phyloP scores from a whole-genome alignment of 2,888 invertebrate genomes.

The Exocentrus adspersus region DNA sequence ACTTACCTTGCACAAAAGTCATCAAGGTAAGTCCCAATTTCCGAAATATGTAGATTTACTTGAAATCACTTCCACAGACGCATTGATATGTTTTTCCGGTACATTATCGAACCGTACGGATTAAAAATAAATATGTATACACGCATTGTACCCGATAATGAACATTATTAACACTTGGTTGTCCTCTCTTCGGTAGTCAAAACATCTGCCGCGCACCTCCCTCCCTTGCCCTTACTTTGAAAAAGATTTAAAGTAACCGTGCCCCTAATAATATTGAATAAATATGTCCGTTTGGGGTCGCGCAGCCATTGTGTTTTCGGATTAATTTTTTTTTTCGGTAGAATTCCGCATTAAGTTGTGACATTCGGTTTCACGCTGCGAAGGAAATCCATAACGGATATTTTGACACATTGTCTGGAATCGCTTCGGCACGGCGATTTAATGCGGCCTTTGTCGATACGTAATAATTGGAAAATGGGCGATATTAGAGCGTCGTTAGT shows the following conservation, averaged over 20 bases:
- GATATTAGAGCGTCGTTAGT: constrained; percentile 5
- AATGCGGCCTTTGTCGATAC: constrained; percentile 18
- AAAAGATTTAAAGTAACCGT: constrained; percentile 46
- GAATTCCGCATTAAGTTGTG: constrained; percentile 57
- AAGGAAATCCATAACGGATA: constrained; percentile 55
- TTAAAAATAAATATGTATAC: not conserved
- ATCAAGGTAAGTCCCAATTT: too few relatives aligned
- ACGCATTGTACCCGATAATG: not conserved
- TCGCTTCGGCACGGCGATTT: constrained; percentile 16
- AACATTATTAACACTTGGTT: not conserved
- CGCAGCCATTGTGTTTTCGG: constrained; percentile 52
- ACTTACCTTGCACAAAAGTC: too few relatives aligned
- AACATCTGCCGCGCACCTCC: constrained; percentile 32
- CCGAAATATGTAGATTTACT: too few relatives aligned
- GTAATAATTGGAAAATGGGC: constrained; percentile 21
- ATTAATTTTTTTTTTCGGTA: constrained; percentile 60
- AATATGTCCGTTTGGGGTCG: constrained; percentile 55
- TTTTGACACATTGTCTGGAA: constrained; percentile 49
- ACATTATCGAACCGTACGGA: not conserved
- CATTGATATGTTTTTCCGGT: too few relatives aligned
- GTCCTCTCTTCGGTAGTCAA: not conserved
- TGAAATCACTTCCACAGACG: too few relatives aligned
- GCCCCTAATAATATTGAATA: constrained; percentile 59
- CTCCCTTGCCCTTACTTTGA: constrained; percentile 32
- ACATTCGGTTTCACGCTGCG: constrained; percentile 54